These are phyloP conservation scores for Drosophila leonis DNA, from an alignment of 2,888 invertebrate genomes.

Conservation along the genomic window DNA sequence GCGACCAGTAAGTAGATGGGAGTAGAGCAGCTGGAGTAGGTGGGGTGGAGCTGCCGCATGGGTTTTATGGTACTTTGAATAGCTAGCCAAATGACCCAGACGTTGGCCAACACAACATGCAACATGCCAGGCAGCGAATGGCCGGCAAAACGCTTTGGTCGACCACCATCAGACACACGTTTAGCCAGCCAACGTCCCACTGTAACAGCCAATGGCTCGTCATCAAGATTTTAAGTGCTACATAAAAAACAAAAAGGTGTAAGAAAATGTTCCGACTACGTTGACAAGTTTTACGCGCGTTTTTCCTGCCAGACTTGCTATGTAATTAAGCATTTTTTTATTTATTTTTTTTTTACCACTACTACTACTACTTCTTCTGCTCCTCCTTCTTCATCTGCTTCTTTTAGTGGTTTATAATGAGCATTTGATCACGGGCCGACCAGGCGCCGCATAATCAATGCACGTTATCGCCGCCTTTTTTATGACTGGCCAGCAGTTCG, in stretches of 20 bases:
- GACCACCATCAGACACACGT: slow-evolving; percentile 21
- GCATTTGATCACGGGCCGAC: slow-evolving; percentile 54
- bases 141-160: slow-evolving; percentile 68
- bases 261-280: slow-evolving; percentile 36
- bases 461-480: slow-evolving; percentile 49
- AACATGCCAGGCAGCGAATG: slow-evolving; percentile 36
- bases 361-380: background rate
- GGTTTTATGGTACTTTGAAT: slow-evolving; percentile 55
- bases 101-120: slow-evolving; percentile 67
- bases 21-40: background rate
- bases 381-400: background rate
- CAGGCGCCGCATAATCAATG: slow-evolving; percentile 62
- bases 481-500: slow-evolving; percentile 27
- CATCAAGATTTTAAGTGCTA: slow-evolving; percentile 55
- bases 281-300: slow-evolving; percentile 53
- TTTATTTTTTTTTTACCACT: slow-evolving; percentile 24
- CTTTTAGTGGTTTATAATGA: slow-evolving; percentile 61
- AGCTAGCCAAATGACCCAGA: slow-evolving; percentile 67
- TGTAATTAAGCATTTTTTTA: slow-evolving; percentile 56
- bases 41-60: slow-evolving; percentile 23
- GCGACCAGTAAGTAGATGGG: background rate
- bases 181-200: slow-evolving; percentile 10
- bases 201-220: slow-evolving; percentile 13
- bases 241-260: slow-evolving; percentile 43
- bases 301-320: slow-evolving; percentile 34